These are phyloP conservation scores for Poeciliopsis paucimaculata DNA, from an alignment of 2,797 vertebrate genomes.

Conservation along the genomic window DNA sequence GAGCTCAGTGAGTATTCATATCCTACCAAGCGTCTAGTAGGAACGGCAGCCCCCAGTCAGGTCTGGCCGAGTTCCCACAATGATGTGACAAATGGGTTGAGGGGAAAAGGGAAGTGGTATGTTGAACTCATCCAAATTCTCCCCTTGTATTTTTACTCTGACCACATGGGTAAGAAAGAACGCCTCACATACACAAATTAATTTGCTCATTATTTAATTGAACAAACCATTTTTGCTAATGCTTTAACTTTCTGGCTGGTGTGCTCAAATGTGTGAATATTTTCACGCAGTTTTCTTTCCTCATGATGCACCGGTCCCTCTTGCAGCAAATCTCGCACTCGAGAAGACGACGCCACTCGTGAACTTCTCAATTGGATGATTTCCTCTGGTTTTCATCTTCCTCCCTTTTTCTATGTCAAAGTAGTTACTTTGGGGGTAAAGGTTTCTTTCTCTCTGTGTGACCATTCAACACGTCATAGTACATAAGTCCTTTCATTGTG, in stretches of 20 bases:
- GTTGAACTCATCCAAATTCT: not conserved
- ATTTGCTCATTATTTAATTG: not conserved
- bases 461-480: not conserved
- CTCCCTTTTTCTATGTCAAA: too few relatives aligned
- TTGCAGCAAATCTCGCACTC: not conserved
- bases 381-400: not conserved
- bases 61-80: conserved; percentile 51
- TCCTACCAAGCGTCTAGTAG: conserved; percentile 28
- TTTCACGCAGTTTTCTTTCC: not conserved
- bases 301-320: not conserved
- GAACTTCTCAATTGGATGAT: not conserved
- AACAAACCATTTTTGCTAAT: not conserved
- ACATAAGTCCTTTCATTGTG: not conserved
- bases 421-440: not conserved
- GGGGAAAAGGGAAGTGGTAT: not conserved
- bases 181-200: not conserved
- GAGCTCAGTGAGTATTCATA: conserved; percentile 79
- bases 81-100: conserved; percentile 27
- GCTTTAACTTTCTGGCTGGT: not conserved
- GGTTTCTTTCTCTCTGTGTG: not conserved
- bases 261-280: not conserved
- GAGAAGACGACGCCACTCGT: not conserved
- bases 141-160: not conserved
- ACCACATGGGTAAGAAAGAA: not conserved
- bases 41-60: conserved; percentile 48